Conservation (phyloP, 2,113 vertebrate genomes). For the Mobula birostris region DNA sequence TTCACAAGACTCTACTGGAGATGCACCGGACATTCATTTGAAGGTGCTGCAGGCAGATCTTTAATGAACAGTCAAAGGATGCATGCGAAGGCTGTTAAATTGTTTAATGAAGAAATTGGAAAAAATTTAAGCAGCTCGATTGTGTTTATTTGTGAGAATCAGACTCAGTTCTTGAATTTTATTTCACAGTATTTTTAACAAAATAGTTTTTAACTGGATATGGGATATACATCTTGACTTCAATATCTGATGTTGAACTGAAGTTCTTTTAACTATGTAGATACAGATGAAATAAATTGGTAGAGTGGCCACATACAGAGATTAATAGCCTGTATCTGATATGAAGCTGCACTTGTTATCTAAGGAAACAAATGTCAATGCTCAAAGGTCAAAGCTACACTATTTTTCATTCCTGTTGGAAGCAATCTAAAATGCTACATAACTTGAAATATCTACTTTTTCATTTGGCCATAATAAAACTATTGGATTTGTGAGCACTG, state of each 20-base stretch:
- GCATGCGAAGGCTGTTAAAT: slow-evolving; percentile 7
- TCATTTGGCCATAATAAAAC: neutral
- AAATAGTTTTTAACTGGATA: neutral
- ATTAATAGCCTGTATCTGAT: slow-evolving; percentile 11
- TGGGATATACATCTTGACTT: neutral
- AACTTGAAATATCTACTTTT: neutral
- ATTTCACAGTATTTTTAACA: neutral
- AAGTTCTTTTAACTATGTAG: neutral
- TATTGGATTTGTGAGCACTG: neutral
- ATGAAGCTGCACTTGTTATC: slow-evolving; percentile 5
- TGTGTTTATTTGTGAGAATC: neutral
- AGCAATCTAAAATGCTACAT: neutral
- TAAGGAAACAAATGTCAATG: slow-evolving; percentile 25
- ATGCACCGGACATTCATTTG: slow-evolving; percentile 32
- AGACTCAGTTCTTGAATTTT: neutral
- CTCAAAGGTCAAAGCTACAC: slow-evolving; percentile 20
- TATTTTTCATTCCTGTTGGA: slow-evolving; percentile 25
- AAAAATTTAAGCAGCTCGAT: neutral
- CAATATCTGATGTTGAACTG: neutral
- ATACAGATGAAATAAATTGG: neutral
- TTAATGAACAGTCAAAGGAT: slow-evolving; percentile 22
- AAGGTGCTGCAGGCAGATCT: slow-evolving; percentile 26
- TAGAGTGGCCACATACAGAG: slow-evolving; percentile 4
- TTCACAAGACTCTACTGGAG: slow-evolving; percentile 37
- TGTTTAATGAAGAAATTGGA: neutral